A percentile compares a stretch with the other conserved stretches of the same genome.
Conservation (phyloP, 2,113 vertebrate genomes). For the Gymnobelideus leadbeateri region DNA sequence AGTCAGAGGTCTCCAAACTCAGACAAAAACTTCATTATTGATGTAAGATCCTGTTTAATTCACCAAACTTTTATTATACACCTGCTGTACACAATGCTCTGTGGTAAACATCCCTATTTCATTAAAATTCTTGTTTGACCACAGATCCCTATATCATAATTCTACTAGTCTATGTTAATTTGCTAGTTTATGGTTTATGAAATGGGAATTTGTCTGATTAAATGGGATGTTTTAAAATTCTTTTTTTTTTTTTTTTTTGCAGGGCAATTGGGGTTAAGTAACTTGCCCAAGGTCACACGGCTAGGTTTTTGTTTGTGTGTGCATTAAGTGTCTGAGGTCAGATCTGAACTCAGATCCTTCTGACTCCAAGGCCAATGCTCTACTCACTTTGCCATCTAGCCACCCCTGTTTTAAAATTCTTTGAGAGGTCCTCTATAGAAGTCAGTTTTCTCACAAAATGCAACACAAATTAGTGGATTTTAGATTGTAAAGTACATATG, state of each 20-base stretch:
- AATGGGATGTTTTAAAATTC: conserved; percentile 49
- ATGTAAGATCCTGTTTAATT: conserved; percentile 46
- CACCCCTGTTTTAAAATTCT: conserved; percentile 57
- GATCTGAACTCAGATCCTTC: too few relatives aligned
- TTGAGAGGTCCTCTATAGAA: conserved; percentile 48
- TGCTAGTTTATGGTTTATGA: conserved; percentile 61
- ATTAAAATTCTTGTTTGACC: conserved; percentile 63
- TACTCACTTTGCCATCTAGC: too few relatives aligned
- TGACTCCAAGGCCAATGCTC: too few relatives aligned
- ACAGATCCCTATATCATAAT: conserved; percentile 39
- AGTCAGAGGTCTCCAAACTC: not conserved
- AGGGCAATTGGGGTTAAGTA: too few relatives aligned
- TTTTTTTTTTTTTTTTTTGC: too few relatives aligned
- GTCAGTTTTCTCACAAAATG: conserved; percentile 54
- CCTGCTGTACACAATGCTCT: not conserved
- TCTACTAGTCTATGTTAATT: conserved; percentile 44
- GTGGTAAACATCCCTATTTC: conserved; percentile 36
- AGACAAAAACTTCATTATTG: conserved; percentile 15
- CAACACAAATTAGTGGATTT: conserved; percentile 36
- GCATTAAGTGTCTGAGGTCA: too few relatives aligned
- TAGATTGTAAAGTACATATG: conserved; percentile 31
- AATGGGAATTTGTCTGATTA: conserved; percentile 55
- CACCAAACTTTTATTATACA: not conserved
- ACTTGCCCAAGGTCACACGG: too few relatives aligned
- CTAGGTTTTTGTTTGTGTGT: too few relatives aligned